Conservation (phyloP, 2,888 invertebrate genomes). For the Pegoplata infirma region DNA sequence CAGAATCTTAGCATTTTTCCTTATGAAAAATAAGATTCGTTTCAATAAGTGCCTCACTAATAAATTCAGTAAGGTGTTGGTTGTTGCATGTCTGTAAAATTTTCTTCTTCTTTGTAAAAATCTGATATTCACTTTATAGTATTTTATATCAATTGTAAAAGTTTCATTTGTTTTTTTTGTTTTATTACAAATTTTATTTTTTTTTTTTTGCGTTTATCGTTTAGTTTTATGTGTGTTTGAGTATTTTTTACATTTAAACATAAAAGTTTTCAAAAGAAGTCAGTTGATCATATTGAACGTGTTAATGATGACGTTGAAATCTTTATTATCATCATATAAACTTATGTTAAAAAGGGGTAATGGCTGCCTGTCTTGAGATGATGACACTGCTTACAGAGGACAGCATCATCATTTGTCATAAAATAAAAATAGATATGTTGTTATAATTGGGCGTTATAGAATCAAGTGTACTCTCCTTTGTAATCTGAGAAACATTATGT, state of each 20-base stretch:
- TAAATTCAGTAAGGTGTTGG: conserved; percentile 30
- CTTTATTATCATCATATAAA: conserved; percentile 25
- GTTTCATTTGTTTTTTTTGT: conserved; percentile 38
- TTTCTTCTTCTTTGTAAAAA: conserved; percentile 28
- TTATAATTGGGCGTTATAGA: no score
- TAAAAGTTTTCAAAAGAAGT: conserved; percentile 14
- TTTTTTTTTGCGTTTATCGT: no score
- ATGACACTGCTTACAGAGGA: neutral
- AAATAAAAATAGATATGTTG: neutral
- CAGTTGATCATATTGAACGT: conserved; percentile 38
- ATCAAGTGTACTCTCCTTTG: no score
- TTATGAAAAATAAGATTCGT: no score
- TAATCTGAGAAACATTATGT: no score
- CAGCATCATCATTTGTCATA: conserved; percentile 10
- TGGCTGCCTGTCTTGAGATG: conserved; percentile 8
- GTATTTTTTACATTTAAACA: neutral
- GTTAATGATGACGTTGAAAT: conserved; percentile 55
- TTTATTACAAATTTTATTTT: conserved; percentile 6
- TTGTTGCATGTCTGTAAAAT: conserved; percentile 37
- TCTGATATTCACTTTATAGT: conserved; percentile 39
- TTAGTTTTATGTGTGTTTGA: conserved; percentile 4
- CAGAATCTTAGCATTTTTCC: no score
- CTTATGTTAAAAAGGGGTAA: neutral
- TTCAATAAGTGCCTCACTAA: no score
- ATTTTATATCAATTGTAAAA: conserved; percentile 42